A percentile compares a stretch with the other conserved stretches of the same genome.
phyloP scores from a whole-genome alignment of 2,888 invertebrate genomes.

The Cyrtodaria siliqua region DNA sequence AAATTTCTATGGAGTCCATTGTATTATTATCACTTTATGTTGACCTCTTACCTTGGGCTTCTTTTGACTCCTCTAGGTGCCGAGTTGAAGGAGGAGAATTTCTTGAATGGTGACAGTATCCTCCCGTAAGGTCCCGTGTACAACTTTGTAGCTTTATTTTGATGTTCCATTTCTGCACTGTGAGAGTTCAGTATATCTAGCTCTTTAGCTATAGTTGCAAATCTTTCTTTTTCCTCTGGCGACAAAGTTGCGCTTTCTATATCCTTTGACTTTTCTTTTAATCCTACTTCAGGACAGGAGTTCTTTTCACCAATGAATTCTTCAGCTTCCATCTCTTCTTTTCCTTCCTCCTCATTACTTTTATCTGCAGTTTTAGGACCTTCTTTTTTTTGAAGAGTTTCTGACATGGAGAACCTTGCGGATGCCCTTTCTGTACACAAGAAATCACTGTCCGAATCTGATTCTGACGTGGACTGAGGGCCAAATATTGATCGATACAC shows the following conservation, averaged over 20 bases:
- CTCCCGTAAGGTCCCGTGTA: conserved; percentile 53
- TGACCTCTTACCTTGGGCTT: conserved; percentile 62
- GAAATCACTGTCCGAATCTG: conserved; percentile 9
- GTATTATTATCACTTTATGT: no score
- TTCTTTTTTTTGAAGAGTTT: no score
- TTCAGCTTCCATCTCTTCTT: neutral
- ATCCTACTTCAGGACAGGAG: no score
- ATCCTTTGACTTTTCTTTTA: neutral
- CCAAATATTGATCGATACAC: conserved; percentile 28
- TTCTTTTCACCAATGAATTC: no score
- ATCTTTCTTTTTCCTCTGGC: conserved; percentile 27
- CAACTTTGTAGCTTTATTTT: conserved; percentile 2
- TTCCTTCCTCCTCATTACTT: no score
- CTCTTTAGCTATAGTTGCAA: conserved; percentile 62
- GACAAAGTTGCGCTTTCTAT: conserved; percentile 10
- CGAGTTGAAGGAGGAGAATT: conserved; percentile 43
- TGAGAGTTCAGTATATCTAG: conserved; percentile 61
- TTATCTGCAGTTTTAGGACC: no score
- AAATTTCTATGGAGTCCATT: no score
- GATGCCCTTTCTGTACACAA: neutral
- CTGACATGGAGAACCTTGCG: no score
- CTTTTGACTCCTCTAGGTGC: conserved; percentile 55
- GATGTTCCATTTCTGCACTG: conserved; percentile 33
- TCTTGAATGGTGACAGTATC: conserved; percentile 52
- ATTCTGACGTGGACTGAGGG: conserved; percentile 5